phyloP scores from a whole-genome alignment of 2,888 invertebrate species.

The Chrysomela aeneicollis region DNA sequence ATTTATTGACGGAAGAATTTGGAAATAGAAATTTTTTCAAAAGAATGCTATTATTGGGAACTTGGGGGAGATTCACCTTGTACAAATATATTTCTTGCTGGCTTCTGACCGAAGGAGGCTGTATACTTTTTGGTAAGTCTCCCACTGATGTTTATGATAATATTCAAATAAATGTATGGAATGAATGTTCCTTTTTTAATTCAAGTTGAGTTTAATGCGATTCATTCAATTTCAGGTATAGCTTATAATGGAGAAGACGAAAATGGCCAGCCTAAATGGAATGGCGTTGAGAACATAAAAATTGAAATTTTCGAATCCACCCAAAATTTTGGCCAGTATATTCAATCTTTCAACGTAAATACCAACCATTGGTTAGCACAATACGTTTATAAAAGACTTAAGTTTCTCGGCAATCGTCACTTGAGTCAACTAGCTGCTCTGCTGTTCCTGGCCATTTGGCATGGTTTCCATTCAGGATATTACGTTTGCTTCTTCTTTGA shows the following conservation, averaged over 20 bases:
- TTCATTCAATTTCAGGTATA: conserved; percentile 71
- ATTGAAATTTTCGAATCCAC: conserved; percentile 83
- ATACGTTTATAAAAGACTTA: conserved; percentile 92
- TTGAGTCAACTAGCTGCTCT: conserved; percentile 85
- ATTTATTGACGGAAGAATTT: conserved; percentile 73
- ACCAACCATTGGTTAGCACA: conserved; percentile 95
- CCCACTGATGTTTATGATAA: not conserved
- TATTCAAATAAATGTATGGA: too few relatives aligned
- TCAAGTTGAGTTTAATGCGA: too few relatives aligned
- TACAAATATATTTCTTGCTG: conserved; percentile 95
- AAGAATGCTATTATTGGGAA: conserved; percentile 73
- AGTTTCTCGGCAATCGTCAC: conserved; percentile 84
- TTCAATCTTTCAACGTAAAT: conserved; percentile 93
- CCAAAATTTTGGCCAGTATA: conserved; percentile 85
- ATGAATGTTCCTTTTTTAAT: too few relatives aligned
- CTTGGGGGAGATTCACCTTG: conserved; percentile 86
- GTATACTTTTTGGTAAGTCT: conserved; percentile 66
- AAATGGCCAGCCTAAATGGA: conserved; percentile 76
- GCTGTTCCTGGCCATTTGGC: conserved; percentile 93
- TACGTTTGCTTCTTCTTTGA: conserved; percentile 93
- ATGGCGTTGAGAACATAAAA: conserved; percentile 90
- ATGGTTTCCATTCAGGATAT: conserved; percentile 94
- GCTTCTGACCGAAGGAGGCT: conserved; percentile 86
- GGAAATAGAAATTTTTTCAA: conserved; percentile 64
- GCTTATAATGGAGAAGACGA: conserved; percentile 80